Base-by-base conservation (phyloP, 2,797 vertebrate species). In the Sphaeramia orbicularis region DNA sequence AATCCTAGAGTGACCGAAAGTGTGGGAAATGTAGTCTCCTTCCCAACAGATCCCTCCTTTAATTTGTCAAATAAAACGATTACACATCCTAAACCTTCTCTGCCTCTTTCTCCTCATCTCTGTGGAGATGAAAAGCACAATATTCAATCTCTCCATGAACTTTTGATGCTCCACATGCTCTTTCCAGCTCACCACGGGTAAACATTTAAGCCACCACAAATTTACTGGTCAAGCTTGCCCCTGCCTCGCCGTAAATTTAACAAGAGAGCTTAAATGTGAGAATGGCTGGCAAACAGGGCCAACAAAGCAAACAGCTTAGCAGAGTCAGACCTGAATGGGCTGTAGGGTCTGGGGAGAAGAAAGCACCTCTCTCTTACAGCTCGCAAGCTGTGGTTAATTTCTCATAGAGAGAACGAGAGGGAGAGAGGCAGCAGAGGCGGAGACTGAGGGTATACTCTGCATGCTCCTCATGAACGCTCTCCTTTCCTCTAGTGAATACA, bases 401-500 rank as follows among this genome's bases (percentile, higher is more conserved):
- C 87, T 88, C 85, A 86, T 84, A 78, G 66, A 76, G 53, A 51
- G 67, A 65, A 49, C 53, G 78, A 58, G 62, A 52, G 37, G 32
- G 67, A 66, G 79, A 70, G 71, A 73, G 68, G 48, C 52, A 76
- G 74, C 21, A 64, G 81, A 81, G 73, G 71, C 32, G 21, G 72
- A 83, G 84, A 71, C 61, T 67, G 67, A 77, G 82, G 77, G 83
- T 78, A 72, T 51, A 93, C 94, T 99, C 96, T 95, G 96, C 96
- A 98, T 99, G 96, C 97, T 94, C 92, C 95, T 96, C 97, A 98
- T 96, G 97, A 95, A 95, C 85, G 91, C 92, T 96, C 95, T 91
- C 95, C 94, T 97, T 97, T 96, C 93, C 90, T 90, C 87, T 76
- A 87, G 58, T 98, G 96, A 99, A 98, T 96, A 85, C 95, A 95